Conservation (phyloP, 2,113 vertebrate species). For the Acinonyx jubatus region DNA sequence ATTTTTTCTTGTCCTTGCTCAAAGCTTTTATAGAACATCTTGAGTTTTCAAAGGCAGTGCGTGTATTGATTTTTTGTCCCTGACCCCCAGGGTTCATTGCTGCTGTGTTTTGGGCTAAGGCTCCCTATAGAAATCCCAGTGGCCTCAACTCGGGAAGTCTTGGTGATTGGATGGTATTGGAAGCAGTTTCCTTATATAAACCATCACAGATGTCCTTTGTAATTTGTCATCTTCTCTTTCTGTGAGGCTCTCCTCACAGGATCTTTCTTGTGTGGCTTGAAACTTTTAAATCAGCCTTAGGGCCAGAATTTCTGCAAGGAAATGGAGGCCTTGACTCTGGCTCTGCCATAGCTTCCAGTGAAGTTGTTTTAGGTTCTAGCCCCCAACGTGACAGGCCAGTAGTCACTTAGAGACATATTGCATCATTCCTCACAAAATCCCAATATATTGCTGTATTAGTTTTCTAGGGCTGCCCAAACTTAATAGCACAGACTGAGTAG, state of each 20-base stretch:
- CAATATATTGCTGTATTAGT: not conserved
- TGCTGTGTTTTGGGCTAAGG: slow-evolving; percentile 70
- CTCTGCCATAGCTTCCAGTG: not conserved
- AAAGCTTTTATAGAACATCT: slow-evolving; percentile 80
- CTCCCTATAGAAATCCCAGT: slow-evolving; percentile 75
- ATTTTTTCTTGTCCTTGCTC: slow-evolving; percentile 80
- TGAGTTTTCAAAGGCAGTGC: slow-evolving; percentile 74
- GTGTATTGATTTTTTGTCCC: slow-evolving; percentile 77
- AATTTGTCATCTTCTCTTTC: slow-evolving; percentile 67
- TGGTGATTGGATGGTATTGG: slow-evolving; percentile 70
- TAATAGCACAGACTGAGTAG: not conserved
- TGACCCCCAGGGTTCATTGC: slow-evolving; percentile 74
- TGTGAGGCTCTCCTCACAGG: slow-evolving; percentile 61
- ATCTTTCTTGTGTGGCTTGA: slow-evolving; percentile 58
- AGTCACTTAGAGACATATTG: not conserved
- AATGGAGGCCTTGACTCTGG: not conserved
- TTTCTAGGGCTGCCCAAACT: not conserved
- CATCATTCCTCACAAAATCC: not conserved
- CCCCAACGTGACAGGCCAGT: not conserved
- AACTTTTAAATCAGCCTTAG: slow-evolving; percentile 68
- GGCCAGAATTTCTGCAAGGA: slow-evolving; percentile 47
- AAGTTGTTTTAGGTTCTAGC: not conserved
- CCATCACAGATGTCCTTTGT: slow-evolving; percentile 74
- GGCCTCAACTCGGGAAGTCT: slow-evolving; percentile 73
- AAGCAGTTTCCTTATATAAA: slow-evolving; percentile 79